Conservation (phyloP, 2,888 invertebrate species). For the Crioceris asparagi region DNA sequence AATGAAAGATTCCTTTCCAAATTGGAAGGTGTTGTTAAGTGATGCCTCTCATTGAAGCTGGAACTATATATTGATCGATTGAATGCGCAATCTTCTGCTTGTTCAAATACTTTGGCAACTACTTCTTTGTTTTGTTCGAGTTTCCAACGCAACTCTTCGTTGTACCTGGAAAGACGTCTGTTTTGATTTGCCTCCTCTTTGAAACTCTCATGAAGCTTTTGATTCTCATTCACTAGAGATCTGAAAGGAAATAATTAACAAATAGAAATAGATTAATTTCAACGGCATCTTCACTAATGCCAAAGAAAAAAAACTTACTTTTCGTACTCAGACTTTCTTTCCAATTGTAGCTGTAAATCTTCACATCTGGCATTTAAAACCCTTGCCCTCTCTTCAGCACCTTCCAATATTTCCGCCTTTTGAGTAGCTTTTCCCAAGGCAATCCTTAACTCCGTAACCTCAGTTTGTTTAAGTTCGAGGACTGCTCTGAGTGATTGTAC, state of each 20-base stretch:
- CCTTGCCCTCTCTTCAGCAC: constrained; percentile 62
- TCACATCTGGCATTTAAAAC: constrained; percentile 74
- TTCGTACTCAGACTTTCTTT: constrained; percentile 60
- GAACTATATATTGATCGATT: constrained; percentile 25
- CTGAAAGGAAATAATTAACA: constrained; percentile 34
- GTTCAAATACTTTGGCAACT: constrained; percentile 37
- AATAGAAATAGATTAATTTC: neutral
- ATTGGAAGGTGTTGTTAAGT: constrained; percentile 13
- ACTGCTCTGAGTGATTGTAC: constrained; percentile 79
- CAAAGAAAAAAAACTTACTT: constrained; percentile 41
- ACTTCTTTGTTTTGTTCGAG: constrained; percentile 74
- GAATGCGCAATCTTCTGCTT: constrained; percentile 26
- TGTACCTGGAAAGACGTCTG: constrained; percentile 65
- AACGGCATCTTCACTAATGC: neutral
- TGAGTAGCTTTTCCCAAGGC: constrained; percentile 57
- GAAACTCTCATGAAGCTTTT: constrained; percentile 59
- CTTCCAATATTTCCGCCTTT: constrained; percentile 64
- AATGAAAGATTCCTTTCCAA: constrained; percentile 31
- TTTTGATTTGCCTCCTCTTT: constrained; percentile 71
- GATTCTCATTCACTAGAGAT: constrained; percentile 56
- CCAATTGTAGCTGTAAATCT: constrained; percentile 68
- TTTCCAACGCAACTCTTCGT: constrained; percentile 83
- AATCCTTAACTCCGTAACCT: constrained; percentile 67
- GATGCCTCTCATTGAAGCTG: constrained; percentile 31
- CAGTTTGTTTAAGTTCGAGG: constrained; percentile 77